Evolutionary conservation across 2,888 invertebrate species (phyloP), one percentile per base, ranked within the genome.

Genomic region (Parnassius glacialis): DNA sequence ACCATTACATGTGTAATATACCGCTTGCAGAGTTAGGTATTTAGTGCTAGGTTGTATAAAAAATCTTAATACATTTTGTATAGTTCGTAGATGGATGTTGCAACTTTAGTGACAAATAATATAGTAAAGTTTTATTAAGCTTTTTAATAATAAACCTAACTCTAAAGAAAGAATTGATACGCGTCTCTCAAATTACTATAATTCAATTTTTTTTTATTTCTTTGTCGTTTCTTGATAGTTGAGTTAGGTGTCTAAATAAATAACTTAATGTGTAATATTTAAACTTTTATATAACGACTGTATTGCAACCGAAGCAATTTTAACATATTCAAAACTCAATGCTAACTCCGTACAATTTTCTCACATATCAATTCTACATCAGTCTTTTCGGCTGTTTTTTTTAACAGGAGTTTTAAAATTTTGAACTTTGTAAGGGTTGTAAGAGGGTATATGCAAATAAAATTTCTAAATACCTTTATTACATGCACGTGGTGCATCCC

Each of bases 321-420:
- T 62, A 64, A 79, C 80, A 80, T 80, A 80, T 78, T 73, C 67
- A 69, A 59, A 54, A 43, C 53, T 65, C 66, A 69, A 70, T 68
- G 66, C 65, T 66, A 61, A 70, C 61, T 70, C 75, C 75, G 74
- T 79, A 79, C 77, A 83, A 81, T 80, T 80, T 71, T 70, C 67
- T 72, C 69, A 88, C 88, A 88, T 88, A 88, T 88, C 88, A 87
- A 80, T 74, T 34, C 65, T 63, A 54, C 47, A 59, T 13, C 52
- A 25, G 52, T 68, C 71, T 68, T 64, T 71, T 71, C 75, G 69
- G 74, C 74, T 67, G 61, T 62, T 64, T 65, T 68, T n/a, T 68
- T 66, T 52, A 63, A 67, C 54, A 45, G 58, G 62, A 64, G 50
- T 67, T 67, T 65, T 70, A 64, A 12, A 20, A 50, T 16, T 34